Conservation (phyloP, 2,888 invertebrate species). For the Drosophila austrosaltans region DNA sequence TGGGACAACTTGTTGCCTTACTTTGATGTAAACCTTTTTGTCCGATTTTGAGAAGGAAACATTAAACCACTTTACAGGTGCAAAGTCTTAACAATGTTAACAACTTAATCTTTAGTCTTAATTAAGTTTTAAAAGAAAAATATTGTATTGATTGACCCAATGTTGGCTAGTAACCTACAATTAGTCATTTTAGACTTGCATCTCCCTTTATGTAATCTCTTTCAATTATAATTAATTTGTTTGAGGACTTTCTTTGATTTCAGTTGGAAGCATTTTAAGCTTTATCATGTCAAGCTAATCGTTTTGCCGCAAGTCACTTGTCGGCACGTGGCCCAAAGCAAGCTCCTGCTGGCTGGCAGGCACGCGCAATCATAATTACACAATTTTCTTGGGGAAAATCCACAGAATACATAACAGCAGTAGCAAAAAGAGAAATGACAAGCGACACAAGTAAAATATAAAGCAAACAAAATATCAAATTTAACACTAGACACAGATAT, state of each 20-base stretch:
- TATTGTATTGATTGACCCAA: not conserved
- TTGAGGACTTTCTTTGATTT: conserved; percentile 14
- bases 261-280: not conserved
- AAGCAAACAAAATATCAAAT: conserved; percentile 45
- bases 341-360: conserved; percentile 31
- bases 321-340: conserved; percentile 20
- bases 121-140: not conserved
- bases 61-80: too few relatives aligned
- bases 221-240: conserved; percentile 10
- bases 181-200: not conserved
- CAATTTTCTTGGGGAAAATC: conserved; percentile 34
- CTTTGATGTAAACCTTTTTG: too few relatives aligned
- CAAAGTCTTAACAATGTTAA: not conserved
- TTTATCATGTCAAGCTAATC: conserved; percentile 13
- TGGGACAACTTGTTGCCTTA: too few relatives aligned
- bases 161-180: not conserved
- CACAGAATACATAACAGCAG: not conserved
- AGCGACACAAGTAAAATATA: conserved; percentile 33
- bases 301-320: conserved; percentile 25
- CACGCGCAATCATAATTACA: conserved; percentile 60
- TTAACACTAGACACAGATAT: conserved; percentile 16
- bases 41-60: too few relatives aligned
- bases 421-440: conserved; percentile 6
- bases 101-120: not conserved
- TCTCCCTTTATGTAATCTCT: not conserved